Evolutionary conservation across 2,888 invertebrate genomes (phyloP).

Genomic region (Drosophila glabriapex): DNA sequence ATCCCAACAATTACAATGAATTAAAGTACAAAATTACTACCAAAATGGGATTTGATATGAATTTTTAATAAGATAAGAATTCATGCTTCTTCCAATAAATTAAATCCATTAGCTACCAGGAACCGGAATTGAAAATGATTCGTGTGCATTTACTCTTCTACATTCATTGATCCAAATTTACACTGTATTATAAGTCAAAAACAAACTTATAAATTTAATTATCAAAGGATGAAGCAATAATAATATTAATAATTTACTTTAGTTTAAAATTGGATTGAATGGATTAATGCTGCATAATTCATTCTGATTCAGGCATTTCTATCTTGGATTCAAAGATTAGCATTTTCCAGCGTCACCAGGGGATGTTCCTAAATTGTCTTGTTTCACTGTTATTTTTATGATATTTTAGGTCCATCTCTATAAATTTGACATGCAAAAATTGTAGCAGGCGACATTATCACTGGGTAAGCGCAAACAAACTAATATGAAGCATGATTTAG

Average conservation of each 20-base stretch:
- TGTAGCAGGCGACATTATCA: not conserved
- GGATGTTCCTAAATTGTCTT: too few relatives aligned
- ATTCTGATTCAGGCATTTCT: not conserved
- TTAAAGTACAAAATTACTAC: too few relatives aligned
- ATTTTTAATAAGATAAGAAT: too few relatives aligned
- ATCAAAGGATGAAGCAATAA: not conserved
- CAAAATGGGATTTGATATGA: too few relatives aligned
- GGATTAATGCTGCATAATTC: not conserved
- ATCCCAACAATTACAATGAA: too few relatives aligned
- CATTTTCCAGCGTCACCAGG: not conserved
- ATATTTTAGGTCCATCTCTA: not conserved
- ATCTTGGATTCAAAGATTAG: not conserved
- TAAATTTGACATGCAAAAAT: not conserved
- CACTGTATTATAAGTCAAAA: too few relatives aligned
- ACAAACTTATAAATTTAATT: not conserved
- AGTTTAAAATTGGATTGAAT: not conserved
- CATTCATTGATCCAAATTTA: not conserved
- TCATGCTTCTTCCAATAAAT: too few relatives aligned
- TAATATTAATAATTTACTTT: not conserved
- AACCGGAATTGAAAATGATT: too few relatives aligned
- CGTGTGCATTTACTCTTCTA: not conserved
- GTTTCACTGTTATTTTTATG: not conserved
- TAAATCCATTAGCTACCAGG: too few relatives aligned
- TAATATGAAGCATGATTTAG: not conserved
- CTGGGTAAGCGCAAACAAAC: not conserved